Base-by-base conservation (phyloP, 2,888 invertebrate genomes). In the Zaprionus lineosus region DNA sequence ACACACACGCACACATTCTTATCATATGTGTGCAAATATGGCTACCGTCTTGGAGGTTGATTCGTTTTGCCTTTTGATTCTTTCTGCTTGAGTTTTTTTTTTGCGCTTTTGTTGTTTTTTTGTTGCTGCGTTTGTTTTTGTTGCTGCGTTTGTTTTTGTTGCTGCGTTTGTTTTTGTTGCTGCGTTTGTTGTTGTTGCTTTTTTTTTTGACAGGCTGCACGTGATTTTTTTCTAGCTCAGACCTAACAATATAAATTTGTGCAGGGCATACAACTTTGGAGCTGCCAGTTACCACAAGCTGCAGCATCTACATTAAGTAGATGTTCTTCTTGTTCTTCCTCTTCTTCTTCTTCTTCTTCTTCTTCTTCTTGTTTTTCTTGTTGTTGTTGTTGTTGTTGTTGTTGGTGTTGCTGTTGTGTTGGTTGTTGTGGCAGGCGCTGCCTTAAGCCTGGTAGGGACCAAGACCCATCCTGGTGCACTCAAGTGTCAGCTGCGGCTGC, bases 201-300 rank as follows among this genome's bases (percentile, higher is more conserved):
- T 41, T 26, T 39, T 24, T 48, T 60, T 61, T 73, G 85, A 79
- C 85, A 84, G 63, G 59, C 63, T 40, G 85, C 62, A 83, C 85
- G 85, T 84, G 85, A 83, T 79, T 78, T 77, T 64, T 84, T 65
- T 72, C 75, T 75, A 75, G 85, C 76, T 75, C 84, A 75, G 65
- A 76, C 57, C 57, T 62, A 84, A 78, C 78, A 78, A 74, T 77
- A 79, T 78, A 83, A 75, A 83, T 83, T 78, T 83, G 73, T 83
- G 78, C 77, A 62, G 48, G 51, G 55, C 67, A 36, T 60, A 61
- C 66, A 74, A 55, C 67, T 74, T 74, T 71, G 51, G 43, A 47
- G 57, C 44, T 53, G 50, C 18, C 44, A 57, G 51, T 50, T 55
- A 56, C 84, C 82, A 40, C 84, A 74, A 44, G 67, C 63, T 67